Base-by-base conservation (phyloP, 2,113 vertebrate genomes). In the Pica pica region DNA sequence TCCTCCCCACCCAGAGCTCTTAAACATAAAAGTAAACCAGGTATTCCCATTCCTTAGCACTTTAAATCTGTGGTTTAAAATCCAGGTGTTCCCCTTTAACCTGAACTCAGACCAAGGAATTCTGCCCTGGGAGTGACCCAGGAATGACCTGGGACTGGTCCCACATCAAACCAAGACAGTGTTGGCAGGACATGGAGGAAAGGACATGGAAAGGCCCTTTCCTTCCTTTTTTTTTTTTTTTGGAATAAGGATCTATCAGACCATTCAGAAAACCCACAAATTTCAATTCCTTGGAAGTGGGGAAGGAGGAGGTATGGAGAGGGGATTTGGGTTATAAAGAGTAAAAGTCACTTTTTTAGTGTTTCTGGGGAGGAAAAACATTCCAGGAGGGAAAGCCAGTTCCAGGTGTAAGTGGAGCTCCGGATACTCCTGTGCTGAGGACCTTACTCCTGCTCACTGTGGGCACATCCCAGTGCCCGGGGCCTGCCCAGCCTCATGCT, bases 391-490 rank as follows among this genome's bases (percentile, higher is more conserved):
- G 28, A n/a, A 20, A 33, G 59, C 11, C 76, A 53, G 13, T 1
- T 8, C 31, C 50, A 65, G 44, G 37, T 39, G 28, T 7, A 6
- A 24, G 18, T 2, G n/a, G 15, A 53, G 59, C 27, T 20, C 39
- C 11, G 57, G 16, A 6, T 8, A 8, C 21, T 39, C 69, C 60
- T 4, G 3, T 4, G 33, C 59, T 1, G 16, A 65, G 22, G 3
- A 10, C 18, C 17, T 4, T 7, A 6, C 21, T 50, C 22, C 11
- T 4, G 15, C 35, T 49, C 24, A 0, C 16, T 10, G 11, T 2
- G 33, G 67, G 68, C 79, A 10, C 33, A 4, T 31, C 26, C 41
- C 67, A 6, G 61, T 0, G 1, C 15, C 18, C 2, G 55, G 44
- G 15, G 12, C 26, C 60, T 9, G 78, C 42, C 65, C 55, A 6